Conservation (phyloP, 2,888 invertebrate species). For the Sturmia bella region DNA sequence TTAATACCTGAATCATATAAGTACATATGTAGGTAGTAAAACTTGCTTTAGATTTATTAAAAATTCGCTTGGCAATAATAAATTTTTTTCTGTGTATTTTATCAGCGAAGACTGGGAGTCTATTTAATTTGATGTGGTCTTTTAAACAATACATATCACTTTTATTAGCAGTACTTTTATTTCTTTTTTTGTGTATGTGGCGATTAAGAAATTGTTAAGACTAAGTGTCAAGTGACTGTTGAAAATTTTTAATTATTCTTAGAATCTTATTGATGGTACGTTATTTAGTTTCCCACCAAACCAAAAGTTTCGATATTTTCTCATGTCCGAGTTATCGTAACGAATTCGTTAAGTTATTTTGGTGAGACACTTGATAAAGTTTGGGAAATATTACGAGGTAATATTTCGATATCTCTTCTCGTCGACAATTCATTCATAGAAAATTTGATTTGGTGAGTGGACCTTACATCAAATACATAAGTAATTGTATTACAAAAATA, state of each 20-base stretch:
- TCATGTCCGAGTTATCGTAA: no score
- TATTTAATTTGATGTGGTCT: not conserved
- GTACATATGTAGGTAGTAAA: not conserved
- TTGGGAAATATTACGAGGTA: no score
- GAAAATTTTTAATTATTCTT: not conserved
- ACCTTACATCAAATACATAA: no score
- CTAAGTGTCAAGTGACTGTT: not conserved
- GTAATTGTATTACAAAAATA: no score
- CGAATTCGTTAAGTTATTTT: no score
- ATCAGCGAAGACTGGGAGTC: not conserved
- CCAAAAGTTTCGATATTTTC: no score
- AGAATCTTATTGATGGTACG: no score
- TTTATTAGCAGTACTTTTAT: not conserved
- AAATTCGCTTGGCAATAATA: slow-evolving; percentile 57
- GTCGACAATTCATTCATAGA: no score
- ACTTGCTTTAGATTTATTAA: slow-evolving; percentile 8
- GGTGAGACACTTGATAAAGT: no score
- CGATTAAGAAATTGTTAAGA: not conserved
- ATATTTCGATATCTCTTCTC: no score
- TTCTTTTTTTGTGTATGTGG: not conserved
- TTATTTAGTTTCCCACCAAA: no score
- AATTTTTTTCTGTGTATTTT: not conserved
- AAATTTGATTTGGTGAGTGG: no score
- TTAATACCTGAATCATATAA: not conserved
- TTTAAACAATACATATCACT: not conserved